phyloP scores from a whole-genome alignment of 1,140 invertebrate species.

The Bacillus rossius region DNA sequence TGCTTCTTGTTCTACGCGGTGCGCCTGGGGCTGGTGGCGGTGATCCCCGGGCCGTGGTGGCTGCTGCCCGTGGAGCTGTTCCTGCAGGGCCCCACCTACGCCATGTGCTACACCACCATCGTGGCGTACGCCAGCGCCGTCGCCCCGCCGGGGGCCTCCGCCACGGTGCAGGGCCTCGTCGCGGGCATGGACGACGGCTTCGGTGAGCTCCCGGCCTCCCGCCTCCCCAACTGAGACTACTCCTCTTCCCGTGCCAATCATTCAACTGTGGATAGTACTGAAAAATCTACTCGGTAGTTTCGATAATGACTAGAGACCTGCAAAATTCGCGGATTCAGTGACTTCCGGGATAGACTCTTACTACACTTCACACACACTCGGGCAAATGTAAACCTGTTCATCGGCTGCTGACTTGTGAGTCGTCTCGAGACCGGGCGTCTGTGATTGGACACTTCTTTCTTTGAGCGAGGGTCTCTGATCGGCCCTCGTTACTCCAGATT shows the following conservation, averaged over 20 bases:
- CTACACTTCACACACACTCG: no score
- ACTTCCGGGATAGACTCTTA: no score
- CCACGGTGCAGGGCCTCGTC: slow-evolving; percentile 73
- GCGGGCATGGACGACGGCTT: slow-evolving; percentile 78
- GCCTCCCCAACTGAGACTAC: background rate
- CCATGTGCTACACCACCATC: slow-evolving; percentile 69
- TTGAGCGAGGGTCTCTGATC: no score
- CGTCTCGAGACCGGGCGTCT: no score
- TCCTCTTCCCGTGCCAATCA: background rate
- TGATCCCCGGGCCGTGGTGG: slow-evolving; percentile 68
- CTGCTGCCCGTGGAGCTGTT: slow-evolving; percentile 60
- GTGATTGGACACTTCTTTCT: no score
- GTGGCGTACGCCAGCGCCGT: slow-evolving; percentile 69
- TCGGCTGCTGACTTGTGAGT: no score
- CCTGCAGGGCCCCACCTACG: slow-evolving; percentile 74
- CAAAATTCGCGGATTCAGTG: no score
- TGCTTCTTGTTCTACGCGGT: slow-evolving; percentile 65
- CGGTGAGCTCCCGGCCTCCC: no score
- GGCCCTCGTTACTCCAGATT: no score
- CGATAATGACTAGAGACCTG: no score
- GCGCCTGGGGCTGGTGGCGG: slow-evolving; percentile 57
- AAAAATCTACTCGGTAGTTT: background rate
- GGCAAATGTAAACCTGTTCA: no score
- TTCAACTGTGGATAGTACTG: slow-evolving; percentile 8
- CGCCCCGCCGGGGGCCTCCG: slow-evolving; percentile 68